Percentiles rank a stretch among this genome's conserved stretches.
Conservation (phyloP, 2,113 vertebrate genomes). For the Nerophis lumbriciformis region DNA sequence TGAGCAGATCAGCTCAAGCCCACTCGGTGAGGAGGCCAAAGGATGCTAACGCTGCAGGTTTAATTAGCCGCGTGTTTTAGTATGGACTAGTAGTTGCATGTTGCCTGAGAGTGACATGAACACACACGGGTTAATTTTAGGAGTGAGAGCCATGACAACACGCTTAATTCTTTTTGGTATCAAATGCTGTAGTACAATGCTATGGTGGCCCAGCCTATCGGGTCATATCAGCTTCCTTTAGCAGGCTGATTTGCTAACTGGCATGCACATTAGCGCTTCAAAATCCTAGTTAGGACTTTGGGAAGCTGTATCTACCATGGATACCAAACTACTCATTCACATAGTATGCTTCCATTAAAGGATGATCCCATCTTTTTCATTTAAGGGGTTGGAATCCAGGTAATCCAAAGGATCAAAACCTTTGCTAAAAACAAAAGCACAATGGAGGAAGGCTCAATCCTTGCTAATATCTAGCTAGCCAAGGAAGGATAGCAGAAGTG, state of each 20-base stretch:
- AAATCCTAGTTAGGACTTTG: slow-evolving; percentile 49
- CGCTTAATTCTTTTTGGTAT: slow-evolving; percentile 51
- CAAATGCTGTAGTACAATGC: slow-evolving; percentile 49
- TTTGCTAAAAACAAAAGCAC: slow-evolving; percentile 29
- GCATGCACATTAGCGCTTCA: slow-evolving; percentile 67
- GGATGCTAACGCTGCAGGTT: slow-evolving; percentile 36
- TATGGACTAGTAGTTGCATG: slow-evolving; percentile 27
- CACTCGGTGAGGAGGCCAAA: slow-evolving; percentile 32
- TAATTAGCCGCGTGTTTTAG: slow-evolving; percentile 32
- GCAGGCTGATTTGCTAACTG: slow-evolving; percentile 62
- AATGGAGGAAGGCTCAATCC: slow-evolving; percentile 38
- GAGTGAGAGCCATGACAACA: slow-evolving; percentile 36
- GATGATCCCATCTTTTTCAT: slow-evolving; percentile 40
- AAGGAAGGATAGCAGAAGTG: slow-evolving; percentile 50
- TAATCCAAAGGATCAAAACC: slow-evolving; percentile 29
- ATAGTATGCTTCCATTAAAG: slow-evolving; percentile 37
- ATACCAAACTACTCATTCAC: slow-evolving; percentile 54
- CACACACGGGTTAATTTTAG: slow-evolving; percentile 33
- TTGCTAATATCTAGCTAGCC: slow-evolving; percentile 47
- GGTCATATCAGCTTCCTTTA: slow-evolving; percentile 55
- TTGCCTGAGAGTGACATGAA: slow-evolving; percentile 45
- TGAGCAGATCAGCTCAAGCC: slow-evolving; percentile 27
- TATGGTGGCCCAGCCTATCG: slow-evolving; percentile 50
- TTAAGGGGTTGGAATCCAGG: slow-evolving; percentile 42
- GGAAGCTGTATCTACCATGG: slow-evolving; percentile 55